Evolutionary conservation across 1,140 invertebrate genomes (phyloP), one percentile per base, ranked within the genome.

Genomic region (Eumeta japonica): DNA sequence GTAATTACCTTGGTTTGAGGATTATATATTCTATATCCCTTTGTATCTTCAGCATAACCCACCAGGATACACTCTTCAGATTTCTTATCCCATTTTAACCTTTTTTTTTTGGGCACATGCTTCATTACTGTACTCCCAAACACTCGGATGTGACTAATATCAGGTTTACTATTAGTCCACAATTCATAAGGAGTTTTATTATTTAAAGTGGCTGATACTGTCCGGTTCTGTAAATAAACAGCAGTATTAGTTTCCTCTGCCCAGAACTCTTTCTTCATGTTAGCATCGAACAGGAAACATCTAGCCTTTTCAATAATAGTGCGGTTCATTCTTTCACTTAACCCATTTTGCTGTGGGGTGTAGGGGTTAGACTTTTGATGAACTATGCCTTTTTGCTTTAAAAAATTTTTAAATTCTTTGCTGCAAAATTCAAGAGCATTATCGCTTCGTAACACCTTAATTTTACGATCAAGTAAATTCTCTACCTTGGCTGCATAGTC

Each of bases 11-110:
- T 42, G 27, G 41, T 58, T 15, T 39, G 41, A 7, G 45, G 42
- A 39, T 55, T 24, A 35, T 45, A 50, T 13, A 68, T 27, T 28
- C 52, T 39, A 40, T 65, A 63, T 16, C 48, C 57, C 28, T 58
- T 59, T 7, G 40, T 43, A 17, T 42, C 36, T 35, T 51, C 40
- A 20, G 27, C 24, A 39, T 56, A 73, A 28, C 62, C 67, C 30
- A 73, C 48, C 33, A 73, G 48, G 11, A 63, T 39, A 3, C 29
- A 11, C 40, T 53, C 29, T 20, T 39, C 30, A 19, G 40, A 30
- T 34, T 46, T 53, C 16, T n/a, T n/a, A n/a, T n/a, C n/a, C n/a
- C n/a, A n/a, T n/a, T n/a, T n/a, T n/a, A n/a, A n/a, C n/a, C n/a
- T 34, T 34, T 41, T 43, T 39, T 46, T 24, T 36, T 50, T 50